Percentiles rank a stretch among this genome's conserved stretches.
These are phyloP conservation scores for Drosophila neotestacea DNA, from an alignment of 2,888 invertebrate species.

Conservation along the genomic window DNA sequence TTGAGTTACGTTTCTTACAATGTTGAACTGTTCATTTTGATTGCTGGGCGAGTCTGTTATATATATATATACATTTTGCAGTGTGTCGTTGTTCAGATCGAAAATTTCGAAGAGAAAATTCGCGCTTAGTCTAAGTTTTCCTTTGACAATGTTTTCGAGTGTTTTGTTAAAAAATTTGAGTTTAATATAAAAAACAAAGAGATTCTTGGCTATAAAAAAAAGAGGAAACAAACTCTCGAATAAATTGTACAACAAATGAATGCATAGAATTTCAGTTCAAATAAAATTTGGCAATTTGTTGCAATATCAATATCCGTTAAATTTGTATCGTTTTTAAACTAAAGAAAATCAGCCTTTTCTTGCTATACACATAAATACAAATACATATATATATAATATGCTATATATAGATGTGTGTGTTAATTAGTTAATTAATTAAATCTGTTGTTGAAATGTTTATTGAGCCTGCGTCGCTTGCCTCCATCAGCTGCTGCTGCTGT, in stretches of 20 bases:
- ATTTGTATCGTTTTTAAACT: slow-evolving; percentile 65
- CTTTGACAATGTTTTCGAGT: slow-evolving; percentile 72
- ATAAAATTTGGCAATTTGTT: slow-evolving; percentile 82
- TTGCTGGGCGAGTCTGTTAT: slow-evolving; percentile 38
- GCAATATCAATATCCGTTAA: slow-evolving; percentile 60
- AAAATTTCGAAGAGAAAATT: slow-evolving; percentile 36
- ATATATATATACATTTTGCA: slow-evolving; percentile 17
- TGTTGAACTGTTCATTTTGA: slow-evolving; percentile 49
- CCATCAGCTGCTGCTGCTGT: slow-evolving; percentile 46
- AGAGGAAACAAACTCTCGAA: slow-evolving; percentile 30
- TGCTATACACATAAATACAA: slow-evolving; percentile 77
- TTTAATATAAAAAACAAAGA: slow-evolving; percentile 40
- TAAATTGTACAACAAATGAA: slow-evolving; percentile 38
- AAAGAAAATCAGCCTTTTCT: slow-evolving; percentile 83
- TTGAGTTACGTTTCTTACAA: slow-evolving; percentile 35
- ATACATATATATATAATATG: slow-evolving; percentile 29
- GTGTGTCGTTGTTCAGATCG: slow-evolving; percentile 35
- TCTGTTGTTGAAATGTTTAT: slow-evolving; percentile 45
- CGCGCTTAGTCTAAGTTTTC: slow-evolving; percentile 29
- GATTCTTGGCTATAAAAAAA: slow-evolving; percentile 53
- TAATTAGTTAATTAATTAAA: slow-evolving; percentile 27
- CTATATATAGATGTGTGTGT: slow-evolving; percentile 2
- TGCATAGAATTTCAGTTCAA: slow-evolving; percentile 54
- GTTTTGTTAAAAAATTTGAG: slow-evolving; percentile 19
- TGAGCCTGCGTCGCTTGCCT: slow-evolving; percentile 44